Percentiles rank a stretch among this genome's conserved stretches.
phyloP scores from a whole-genome alignment of 2,797 vertebrate genomes.

The Sylvilagus floridanus region DNA sequence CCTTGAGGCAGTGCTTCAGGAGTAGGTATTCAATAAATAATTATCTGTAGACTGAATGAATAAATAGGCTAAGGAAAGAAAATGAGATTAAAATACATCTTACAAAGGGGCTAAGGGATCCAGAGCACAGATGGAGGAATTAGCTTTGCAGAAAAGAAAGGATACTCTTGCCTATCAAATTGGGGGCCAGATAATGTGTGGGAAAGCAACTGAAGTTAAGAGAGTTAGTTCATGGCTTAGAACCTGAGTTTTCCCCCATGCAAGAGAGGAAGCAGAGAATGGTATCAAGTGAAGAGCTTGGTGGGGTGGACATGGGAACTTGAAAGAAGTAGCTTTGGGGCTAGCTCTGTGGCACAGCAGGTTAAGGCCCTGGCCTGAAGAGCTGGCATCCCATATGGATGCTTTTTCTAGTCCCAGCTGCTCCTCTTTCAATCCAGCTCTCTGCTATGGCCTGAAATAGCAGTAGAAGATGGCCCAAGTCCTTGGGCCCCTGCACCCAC shows the following conservation, averaged over 20 bases:
- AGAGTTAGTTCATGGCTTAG: neutral
- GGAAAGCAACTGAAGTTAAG: neutral
- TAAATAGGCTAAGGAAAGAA: slow-evolving; percentile 24
- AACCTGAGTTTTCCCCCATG: neutral
- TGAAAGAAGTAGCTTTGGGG: neutral
- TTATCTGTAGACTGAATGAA: neutral
- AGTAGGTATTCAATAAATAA: neutral
- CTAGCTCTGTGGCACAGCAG: neutral
- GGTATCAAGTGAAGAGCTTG: neutral
- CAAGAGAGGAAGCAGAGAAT: slow-evolving; percentile 9
- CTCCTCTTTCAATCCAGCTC: no score
- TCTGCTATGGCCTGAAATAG: no score
- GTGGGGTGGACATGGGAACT: neutral
- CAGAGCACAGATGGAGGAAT: neutral
- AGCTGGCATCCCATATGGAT: no score
- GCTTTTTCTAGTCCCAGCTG: no score
- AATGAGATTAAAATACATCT: slow-evolving; percentile 18
- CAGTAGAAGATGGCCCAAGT: no score
- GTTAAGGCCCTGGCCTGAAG: neutral
- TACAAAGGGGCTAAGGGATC: neutral
- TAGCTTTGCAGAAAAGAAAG: neutral
- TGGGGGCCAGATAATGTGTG: neutral
- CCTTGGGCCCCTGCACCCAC: no score
- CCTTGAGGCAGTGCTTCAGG: slow-evolving; percentile 4
- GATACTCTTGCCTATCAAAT: neutral